phyloP scores from a whole-genome alignment of 1,140 invertebrate genomes.

The Temnothorax nylanderi region DNA sequence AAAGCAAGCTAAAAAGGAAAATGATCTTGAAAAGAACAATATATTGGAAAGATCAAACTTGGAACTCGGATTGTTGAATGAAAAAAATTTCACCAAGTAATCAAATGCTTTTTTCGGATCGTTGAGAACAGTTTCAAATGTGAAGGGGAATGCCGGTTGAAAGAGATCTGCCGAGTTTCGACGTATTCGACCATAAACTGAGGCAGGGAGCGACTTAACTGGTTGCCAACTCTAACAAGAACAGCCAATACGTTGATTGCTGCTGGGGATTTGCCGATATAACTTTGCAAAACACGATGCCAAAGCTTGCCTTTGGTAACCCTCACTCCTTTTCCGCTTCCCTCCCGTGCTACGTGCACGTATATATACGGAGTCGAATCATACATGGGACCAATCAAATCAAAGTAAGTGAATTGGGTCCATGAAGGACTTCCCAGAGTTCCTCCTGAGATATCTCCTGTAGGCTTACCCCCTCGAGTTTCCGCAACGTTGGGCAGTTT shows the following conservation, averaged over 20 bases:
- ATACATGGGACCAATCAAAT: constrained; percentile 83
- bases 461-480: constrained; percentile 58
- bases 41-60: background rate
- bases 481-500: constrained; percentile 43
- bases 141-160: constrained; percentile 54
- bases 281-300: constrained; percentile 79
- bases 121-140: constrained; percentile 48
- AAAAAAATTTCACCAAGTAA: constrained; percentile 32
- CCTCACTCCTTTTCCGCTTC: constrained; percentile 30
- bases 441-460: constrained; percentile 62
- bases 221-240: constrained; percentile 81
- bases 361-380: constrained; percentile 70
- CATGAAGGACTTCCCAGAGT: constrained; percentile 65
- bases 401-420: constrained; percentile 84
- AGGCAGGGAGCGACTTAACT: constrained; percentile 50
- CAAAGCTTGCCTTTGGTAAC: constrained; percentile 57
- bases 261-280: constrained; percentile 71
- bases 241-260: constrained; percentile 82
- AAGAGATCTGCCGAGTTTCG: constrained; percentile 60
- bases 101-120: constrained; percentile 50
- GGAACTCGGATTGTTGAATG: background rate
- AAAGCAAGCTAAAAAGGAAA: background rate
- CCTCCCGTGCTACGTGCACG: background rate
- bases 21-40: background rate
- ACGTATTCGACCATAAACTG: constrained; percentile 72